phyloP scores from a whole-genome alignment of 2,113 vertebrate species.

The Meriones unguiculatus region DNA sequence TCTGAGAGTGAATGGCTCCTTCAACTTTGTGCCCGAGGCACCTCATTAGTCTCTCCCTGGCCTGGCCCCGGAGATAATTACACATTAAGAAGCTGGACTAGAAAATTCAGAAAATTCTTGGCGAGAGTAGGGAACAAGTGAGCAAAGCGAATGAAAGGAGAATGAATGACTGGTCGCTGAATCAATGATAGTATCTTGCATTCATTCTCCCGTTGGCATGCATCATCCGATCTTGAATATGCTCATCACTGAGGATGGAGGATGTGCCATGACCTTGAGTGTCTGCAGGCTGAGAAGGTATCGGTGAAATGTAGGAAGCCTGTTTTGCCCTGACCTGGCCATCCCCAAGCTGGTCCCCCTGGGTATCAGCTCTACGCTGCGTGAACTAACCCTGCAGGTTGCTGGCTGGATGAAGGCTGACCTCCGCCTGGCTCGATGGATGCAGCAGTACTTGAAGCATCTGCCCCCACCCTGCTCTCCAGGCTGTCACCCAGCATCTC shows the following conservation, averaged over 20 bases:
- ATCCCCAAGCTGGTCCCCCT: background rate
- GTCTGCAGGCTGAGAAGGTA: background rate
- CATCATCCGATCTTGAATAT: background rate
- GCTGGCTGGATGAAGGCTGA: background rate
- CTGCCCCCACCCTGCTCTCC: background rate
- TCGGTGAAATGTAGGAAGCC: background rate
- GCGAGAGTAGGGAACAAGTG: conserved; percentile 33
- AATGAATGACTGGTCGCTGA: background rate
- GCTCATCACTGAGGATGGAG: background rate
- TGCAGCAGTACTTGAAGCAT: background rate
- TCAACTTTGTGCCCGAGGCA: conserved; percentile 18
- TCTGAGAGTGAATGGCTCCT: background rate
- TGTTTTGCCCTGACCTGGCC: background rate
- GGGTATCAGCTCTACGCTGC: background rate
- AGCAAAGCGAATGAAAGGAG: conserved; percentile 1
- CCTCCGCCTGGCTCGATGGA: background rate
- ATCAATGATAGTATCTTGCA: background rate
- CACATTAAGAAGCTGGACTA: conserved; percentile 35
- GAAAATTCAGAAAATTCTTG: conserved; percentile 65
- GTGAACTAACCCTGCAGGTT: background rate
- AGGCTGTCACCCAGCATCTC: background rate
- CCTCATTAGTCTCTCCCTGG: conserved; percentile 30
- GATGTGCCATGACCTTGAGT: background rate
- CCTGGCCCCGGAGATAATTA: conserved; percentile 58
- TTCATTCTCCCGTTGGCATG: background rate